A percentile compares a stretch with the other conserved stretches of the same genome.
phyloP scores from a whole-genome alignment of 2,888 invertebrate genomes.

The Phaonia tiefii region DNA sequence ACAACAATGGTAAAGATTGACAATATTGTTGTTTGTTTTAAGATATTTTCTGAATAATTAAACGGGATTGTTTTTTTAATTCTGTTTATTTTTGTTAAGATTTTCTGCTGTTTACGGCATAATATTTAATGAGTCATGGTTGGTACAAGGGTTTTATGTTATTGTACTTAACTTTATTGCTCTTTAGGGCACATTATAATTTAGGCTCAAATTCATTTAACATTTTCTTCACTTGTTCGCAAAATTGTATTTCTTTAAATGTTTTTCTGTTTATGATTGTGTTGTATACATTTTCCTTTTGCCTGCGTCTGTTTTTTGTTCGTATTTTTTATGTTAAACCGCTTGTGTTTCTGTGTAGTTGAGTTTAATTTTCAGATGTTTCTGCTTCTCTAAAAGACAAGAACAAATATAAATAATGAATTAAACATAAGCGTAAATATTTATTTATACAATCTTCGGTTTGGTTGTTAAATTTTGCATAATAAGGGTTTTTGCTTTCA shows the following conservation, averaged over 20 bases:
- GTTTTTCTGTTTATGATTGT: too few species aligned
- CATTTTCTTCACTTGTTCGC: too few species aligned
- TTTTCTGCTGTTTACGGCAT: not conserved
- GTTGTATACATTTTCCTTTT: not conserved
- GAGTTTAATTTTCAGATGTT: conserved; percentile 13
- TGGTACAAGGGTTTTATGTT: not conserved
- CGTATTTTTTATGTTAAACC: not conserved
- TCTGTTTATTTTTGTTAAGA: not conserved
- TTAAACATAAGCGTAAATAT: conserved; percentile 6
- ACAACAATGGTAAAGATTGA: not conserved
- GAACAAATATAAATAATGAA: conserved; percentile 1
- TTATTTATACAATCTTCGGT: conserved; percentile 11
- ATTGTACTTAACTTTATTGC: not conserved
- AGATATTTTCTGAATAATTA: not conserved
- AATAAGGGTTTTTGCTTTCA: not conserved
- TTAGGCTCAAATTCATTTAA: too few species aligned
- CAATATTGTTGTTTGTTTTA: not conserved
- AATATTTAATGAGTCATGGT: too few species aligned
- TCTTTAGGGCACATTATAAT: conserved; percentile 3
- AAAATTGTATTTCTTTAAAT: too few species aligned
- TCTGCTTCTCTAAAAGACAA: not conserved
- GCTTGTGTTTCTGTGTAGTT: not conserved
- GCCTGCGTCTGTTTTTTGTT: not conserved
- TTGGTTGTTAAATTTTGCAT: not conserved
- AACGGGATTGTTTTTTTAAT: not conserved